phyloP scores from a whole-genome alignment of 2,113 vertebrate species.

The Pelvicachromis taeniatus region DNA sequence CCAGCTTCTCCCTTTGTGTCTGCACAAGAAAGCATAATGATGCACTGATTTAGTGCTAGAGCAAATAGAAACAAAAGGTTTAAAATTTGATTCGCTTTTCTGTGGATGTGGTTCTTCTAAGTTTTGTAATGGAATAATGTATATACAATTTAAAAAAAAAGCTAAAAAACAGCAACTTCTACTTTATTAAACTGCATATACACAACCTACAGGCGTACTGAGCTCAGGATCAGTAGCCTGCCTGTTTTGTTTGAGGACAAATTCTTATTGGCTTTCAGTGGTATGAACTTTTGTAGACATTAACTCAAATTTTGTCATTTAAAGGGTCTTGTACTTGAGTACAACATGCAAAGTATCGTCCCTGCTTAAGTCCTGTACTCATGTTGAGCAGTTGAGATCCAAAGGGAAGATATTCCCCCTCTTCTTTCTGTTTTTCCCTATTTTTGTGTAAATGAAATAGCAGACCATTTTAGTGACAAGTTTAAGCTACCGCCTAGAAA shows the following conservation, averaged over 20 bases:
- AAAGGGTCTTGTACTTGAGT: not conserved
- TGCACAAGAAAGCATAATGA: not conserved
- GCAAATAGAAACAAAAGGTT: not conserved
- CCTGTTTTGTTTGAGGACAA: not conserved
- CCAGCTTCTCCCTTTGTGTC: not conserved
- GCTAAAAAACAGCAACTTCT: fast-evolving
- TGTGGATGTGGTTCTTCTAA: not conserved
- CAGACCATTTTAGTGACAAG: not conserved
- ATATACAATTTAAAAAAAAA: not conserved
- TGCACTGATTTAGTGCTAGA: not conserved
- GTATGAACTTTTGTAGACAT: not conserved
- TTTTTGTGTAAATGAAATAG: not conserved
- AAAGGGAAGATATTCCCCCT: not conserved
- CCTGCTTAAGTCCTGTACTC: not conserved
- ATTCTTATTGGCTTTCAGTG: not conserved
- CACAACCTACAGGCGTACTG: not conserved
- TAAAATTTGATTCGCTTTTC: not conserved
- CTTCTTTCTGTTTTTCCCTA: not conserved
- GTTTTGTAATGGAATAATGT: not conserved
- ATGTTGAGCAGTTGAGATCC: not conserved
- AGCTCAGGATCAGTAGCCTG: not conserved
- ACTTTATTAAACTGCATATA: not conserved
- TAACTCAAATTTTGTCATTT: not conserved
- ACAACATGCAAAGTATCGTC: not conserved
- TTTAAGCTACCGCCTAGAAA: not conserved